Evolutionary conservation across 2,113 vertebrate genomes (phyloP), one percentile per base, ranked within the genome.

Genomic region (Climacteris rufus): DNA sequence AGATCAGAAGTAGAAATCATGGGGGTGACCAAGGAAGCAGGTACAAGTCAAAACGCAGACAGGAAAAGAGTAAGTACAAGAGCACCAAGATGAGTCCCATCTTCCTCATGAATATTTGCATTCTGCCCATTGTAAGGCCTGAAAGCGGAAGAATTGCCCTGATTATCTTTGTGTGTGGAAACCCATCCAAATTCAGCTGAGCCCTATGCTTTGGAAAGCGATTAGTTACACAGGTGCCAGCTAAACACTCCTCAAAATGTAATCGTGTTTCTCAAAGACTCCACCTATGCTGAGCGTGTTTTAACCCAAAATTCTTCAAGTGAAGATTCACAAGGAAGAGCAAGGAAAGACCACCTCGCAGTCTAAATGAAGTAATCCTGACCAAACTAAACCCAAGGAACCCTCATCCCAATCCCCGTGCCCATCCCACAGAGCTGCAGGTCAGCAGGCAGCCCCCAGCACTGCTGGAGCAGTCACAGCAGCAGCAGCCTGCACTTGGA

Each of bases 361-460:
- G n/a, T 13, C 7, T 8, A 64, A 68, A n/a, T 10, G 2, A 85
- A 59, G 13, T 9, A 37, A 4, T 40, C 24, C n/a, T 4, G 27
- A 42, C 15, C 8, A 7, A 47, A 13, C 4, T 13, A 7, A 17
- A 44, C 6, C 6, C 2, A 3, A 70, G 13, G 42, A 59, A n/a
- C 0, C 3, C 42, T 20, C 21, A 53, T 13, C 27, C 33, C 28
- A 19, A 24, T 24, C 35, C 6, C 57, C 19, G 19, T 10, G 60
- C 20, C 42, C 35, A n/a, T 5, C 8, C 11, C 30, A 27, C 2
- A 39, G 31, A 13, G 9, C 7, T 8, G 25, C 2, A 24, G 27
- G 21, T 0, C 5, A 30, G 16, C 7, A 37, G 22, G 25, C 68
- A 75, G 66, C 37, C 1, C 1, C 0, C 22, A 8, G 63, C 45